Conservation (phyloP, 2,113 vertebrate species). For the Heterocephalus glaber region DNA sequence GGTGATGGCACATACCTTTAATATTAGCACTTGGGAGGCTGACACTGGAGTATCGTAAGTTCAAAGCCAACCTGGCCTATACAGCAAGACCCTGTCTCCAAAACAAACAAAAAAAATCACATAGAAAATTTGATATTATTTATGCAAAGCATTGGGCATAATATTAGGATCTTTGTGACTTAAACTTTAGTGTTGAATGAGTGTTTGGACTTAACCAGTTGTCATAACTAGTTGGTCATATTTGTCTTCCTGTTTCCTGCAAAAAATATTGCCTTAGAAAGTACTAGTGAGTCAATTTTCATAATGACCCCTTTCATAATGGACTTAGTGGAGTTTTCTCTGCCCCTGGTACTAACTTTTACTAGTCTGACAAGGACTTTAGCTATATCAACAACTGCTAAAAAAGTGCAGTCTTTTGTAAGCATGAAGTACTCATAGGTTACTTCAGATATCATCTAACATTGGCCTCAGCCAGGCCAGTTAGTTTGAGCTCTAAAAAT, state of each 20-base stretch:
- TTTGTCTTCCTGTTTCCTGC: slow-evolving; percentile 39
- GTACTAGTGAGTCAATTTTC: slow-evolving; percentile 14
- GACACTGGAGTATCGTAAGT: background rate
- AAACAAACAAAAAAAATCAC: background rate
- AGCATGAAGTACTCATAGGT: slow-evolving; percentile 82
- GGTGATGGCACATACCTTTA: background rate
- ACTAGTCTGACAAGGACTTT: slow-evolving; percentile 63
- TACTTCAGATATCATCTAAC: slow-evolving; percentile 86
- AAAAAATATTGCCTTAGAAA: slow-evolving; percentile 25
- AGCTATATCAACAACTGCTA: slow-evolving; percentile 80
- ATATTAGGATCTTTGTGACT: background rate
- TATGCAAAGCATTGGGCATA: background rate
- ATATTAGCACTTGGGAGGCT: background rate
- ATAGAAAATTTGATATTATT: background rate
- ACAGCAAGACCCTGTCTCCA: background rate
- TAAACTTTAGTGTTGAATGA: background rate
- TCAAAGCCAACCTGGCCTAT: background rate
- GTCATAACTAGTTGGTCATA: background rate
- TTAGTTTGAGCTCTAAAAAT: slow-evolving; percentile 89
- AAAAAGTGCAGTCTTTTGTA: slow-evolving; percentile 80
- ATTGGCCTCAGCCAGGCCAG: slow-evolving; percentile 84
- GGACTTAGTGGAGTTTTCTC: slow-evolving; percentile 59
- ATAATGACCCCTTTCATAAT: background rate
- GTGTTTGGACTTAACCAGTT: slow-evolving; percentile 10
- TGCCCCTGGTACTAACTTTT: slow-evolving; percentile 77